Conservation (phyloP, 1,140 invertebrate species). For the Dryas iulia region DNA sequence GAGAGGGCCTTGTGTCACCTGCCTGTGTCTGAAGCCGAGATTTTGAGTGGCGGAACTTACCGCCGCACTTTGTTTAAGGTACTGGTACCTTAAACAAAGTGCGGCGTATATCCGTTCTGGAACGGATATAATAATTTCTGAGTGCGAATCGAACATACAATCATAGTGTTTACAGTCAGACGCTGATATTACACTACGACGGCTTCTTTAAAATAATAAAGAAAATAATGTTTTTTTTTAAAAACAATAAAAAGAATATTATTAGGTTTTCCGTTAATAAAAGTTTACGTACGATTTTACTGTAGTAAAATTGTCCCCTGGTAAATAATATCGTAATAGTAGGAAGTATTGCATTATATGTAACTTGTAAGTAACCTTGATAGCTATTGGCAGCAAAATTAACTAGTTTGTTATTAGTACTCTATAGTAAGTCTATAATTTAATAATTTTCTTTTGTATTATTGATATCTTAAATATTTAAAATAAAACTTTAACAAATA, state of each 20-base stretch:
- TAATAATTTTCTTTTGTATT: background rate
- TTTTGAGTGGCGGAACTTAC: background rate
- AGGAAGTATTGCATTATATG: conserved; percentile 1
- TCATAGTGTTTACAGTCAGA: too few species aligned
- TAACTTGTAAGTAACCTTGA: background rate
- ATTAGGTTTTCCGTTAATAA: background rate
- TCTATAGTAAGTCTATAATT: background rate
- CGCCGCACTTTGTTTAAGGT: background rate
- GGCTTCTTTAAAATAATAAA: too few species aligned
- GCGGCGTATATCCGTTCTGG: too few species aligned
- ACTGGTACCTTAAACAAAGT: too few species aligned
- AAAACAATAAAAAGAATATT: background rate
- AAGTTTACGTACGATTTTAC: background rate
- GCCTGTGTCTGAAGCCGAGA: too few species aligned
- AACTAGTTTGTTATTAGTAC: background rate
- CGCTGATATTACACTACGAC: too few species aligned
- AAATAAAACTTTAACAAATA: too few species aligned
- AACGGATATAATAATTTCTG: too few species aligned
- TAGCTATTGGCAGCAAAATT: background rate
- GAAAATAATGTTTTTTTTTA: too few species aligned
- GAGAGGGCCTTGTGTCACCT: too few species aligned
- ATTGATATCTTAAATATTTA: background rate
- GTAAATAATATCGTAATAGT: background rate
- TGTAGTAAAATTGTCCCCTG: background rate
- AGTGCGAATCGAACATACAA: too few species aligned